Evolutionary conservation across 2,888 invertebrate genomes (phyloP).

Genomic region (Argyresthia goedartella): DNA sequence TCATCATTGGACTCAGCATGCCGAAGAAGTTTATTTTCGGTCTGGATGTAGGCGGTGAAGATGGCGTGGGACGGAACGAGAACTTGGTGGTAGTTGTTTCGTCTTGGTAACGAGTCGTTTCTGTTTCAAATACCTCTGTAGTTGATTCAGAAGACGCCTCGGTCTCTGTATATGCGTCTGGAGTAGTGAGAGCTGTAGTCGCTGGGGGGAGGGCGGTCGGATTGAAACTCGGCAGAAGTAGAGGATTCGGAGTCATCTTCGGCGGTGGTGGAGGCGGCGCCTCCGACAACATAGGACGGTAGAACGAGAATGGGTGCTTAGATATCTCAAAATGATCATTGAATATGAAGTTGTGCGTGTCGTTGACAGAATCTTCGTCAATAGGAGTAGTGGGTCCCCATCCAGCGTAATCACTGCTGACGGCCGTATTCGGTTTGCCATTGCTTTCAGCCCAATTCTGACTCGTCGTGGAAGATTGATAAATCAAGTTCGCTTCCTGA

Average conservation of each 20-base stretch:
- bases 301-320: slow-evolving; percentile 43
- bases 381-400: slow-evolving; percentile 62
- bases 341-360: slow-evolving; percentile 49
- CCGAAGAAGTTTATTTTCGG: slow-evolving; percentile 20
- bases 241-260: slow-evolving; percentile 28
- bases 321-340: slow-evolving; percentile 32
- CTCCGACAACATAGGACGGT: slow-evolving; percentile 49
- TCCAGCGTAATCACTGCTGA: slow-evolving; percentile 60
- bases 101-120: slow-evolving; percentile 23
- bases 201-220: slow-evolving; percentile 43
- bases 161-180: slow-evolving; percentile 17
- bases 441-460: slow-evolving; percentile 54
- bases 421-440: slow-evolving; percentile 28
- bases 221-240: slow-evolving; percentile 32
- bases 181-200: slow-evolving; percentile 13
- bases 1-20: slow-evolving; percentile 58
- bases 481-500: slow-evolving; percentile 75
- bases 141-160: slow-evolving; percentile 31
- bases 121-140: slow-evolving; percentile 21
- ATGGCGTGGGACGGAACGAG: slow-evolving; percentile 22
- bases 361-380: slow-evolving; percentile 37
- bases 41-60: not conserved
- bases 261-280: slow-evolving; percentile 36
- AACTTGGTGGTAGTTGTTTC: slow-evolving; percentile 33
- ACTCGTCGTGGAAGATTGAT: slow-evolving; percentile 71